Conservation (phyloP, 2,888 invertebrate species). For the Hirtodrosophila confusa region DNA sequence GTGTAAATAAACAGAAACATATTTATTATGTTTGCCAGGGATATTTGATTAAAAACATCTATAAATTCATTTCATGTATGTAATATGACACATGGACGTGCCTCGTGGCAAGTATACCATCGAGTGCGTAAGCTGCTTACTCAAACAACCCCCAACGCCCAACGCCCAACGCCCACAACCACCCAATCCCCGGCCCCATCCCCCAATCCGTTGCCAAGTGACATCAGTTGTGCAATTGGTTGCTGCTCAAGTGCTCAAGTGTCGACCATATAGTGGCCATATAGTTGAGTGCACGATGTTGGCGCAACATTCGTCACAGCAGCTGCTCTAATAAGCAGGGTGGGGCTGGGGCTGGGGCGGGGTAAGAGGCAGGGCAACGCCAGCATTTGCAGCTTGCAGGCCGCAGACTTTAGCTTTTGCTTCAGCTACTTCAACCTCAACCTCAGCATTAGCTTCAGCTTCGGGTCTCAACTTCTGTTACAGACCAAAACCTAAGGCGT, state of each 20-base stretch:
- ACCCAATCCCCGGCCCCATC: neutral
- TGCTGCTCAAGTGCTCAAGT: constrained; percentile 42
- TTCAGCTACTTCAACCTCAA: constrained; percentile 5
- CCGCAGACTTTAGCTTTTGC: constrained; percentile 1
- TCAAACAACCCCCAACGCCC: neutral
- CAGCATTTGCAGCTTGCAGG: constrained; percentile 19
- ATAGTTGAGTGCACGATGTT: constrained; percentile 56
- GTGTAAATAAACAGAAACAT: constrained; percentile 42
- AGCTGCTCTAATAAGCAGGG: neutral
- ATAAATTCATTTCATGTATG: constrained; percentile 38
- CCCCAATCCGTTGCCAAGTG: constrained; percentile 6
- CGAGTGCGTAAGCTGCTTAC: constrained; percentile 44
- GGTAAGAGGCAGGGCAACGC: constrained; percentile 6
- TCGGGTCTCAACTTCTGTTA: too few relatives aligned
- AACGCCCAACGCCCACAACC: too few relatives aligned
- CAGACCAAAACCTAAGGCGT: neutral
- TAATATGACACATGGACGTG: constrained; percentile 45
- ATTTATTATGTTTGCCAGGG: constrained; percentile 44
- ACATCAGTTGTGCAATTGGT: constrained; percentile 25
- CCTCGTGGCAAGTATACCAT: constrained; percentile 26
- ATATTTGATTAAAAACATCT: constrained; percentile 71
- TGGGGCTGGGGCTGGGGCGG: too few relatives aligned
- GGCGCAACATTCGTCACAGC: constrained; percentile 55
- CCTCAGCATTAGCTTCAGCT: neutral
- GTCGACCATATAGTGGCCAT: constrained; percentile 51